These are phyloP conservation scores for Steinernema khuongi DNA, from an alignment of 1,140 invertebrate species.

Conservation along the genomic window DNA sequence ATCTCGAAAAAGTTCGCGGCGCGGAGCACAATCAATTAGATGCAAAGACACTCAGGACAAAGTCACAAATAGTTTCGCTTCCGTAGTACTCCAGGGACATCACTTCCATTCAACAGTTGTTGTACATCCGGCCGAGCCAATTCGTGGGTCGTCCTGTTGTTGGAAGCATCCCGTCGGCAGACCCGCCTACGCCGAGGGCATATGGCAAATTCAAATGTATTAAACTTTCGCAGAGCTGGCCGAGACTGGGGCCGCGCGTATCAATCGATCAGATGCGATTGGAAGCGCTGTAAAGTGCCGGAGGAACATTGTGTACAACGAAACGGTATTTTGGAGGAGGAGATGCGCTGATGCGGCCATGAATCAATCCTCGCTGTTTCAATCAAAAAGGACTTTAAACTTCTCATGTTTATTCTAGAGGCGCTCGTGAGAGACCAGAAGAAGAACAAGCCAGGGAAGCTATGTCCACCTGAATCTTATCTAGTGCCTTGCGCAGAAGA, in stretches of 20 bases:
- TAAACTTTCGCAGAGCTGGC: conserved; percentile 1
- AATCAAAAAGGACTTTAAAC: background rate
- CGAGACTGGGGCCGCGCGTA: background rate
- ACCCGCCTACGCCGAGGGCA: conserved; percentile 11
- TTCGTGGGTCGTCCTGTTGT: background rate
- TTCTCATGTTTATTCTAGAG: no score
- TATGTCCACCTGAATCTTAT: no score
- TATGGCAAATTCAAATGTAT: conserved; percentile 14
- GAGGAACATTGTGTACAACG: background rate
- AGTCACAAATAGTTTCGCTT: background rate
- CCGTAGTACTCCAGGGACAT: background rate
- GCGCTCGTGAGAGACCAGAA: no score
- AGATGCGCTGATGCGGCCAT: no score
- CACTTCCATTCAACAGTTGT: background rate
- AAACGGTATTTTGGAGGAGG: background rate
- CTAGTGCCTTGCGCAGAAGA: no score
- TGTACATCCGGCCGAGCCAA: background rate
- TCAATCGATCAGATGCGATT: conserved; percentile 8
- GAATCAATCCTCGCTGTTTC: background rate
- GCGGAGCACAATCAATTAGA: background rate
- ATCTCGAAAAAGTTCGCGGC: background rate
- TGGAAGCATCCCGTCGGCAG: background rate
- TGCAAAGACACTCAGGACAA: background rate
- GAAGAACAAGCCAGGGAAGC: no score
- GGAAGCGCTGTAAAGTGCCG: conserved; percentile 2